phyloP scores from a whole-genome alignment of 2,797 vertebrate genomes.

The Acipenser oxyrinchus region DNA sequence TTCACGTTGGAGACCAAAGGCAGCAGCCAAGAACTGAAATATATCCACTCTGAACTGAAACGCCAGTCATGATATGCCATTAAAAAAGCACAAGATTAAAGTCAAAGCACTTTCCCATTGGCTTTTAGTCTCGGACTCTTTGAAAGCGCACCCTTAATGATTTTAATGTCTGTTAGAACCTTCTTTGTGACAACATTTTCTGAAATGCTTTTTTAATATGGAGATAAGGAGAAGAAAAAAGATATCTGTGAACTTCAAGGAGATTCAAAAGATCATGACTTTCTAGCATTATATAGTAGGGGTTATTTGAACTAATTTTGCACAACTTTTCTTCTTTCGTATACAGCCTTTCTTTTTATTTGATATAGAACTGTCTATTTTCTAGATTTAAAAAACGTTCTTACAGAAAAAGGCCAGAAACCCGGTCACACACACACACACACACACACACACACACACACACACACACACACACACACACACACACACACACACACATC shows the following conservation, averaged over 20 bases:
- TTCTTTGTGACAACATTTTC: slow-evolving; percentile 71
- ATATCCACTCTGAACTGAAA: slow-evolving; percentile 68
- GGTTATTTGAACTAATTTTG: slow-evolving; percentile 61
- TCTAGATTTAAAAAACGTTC: too few relatives aligned
- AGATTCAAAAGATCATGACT: slow-evolving; percentile 57
- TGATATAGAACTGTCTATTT: too few relatives aligned
- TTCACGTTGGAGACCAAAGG: slow-evolving; percentile 63
- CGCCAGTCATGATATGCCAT: slow-evolving; percentile 61
- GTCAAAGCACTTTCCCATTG: slow-evolving; percentile 66
- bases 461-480: too few relatives aligned
- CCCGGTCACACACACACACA: too few relatives aligned
- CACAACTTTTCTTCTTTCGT: slow-evolving; percentile 45
- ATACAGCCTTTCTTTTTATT: not conserved
- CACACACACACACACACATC: too few relatives aligned
- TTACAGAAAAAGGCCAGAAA: too few relatives aligned
- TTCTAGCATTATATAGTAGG: slow-evolving; percentile 42
- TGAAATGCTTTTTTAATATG: slow-evolving; percentile 65
- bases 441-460: too few relatives aligned
- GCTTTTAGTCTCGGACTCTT: slow-evolving; percentile 65
- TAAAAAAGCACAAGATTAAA: slow-evolving; percentile 60
- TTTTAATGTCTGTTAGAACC: slow-evolving; percentile 67
- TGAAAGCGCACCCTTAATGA: slow-evolving; percentile 67
- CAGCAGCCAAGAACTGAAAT: slow-evolving; percentile 52
- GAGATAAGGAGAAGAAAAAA: slow-evolving; percentile 60
- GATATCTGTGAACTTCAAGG: slow-evolving; percentile 59